Evolutionary conservation across 1,140 invertebrate genomes (phyloP), one percentile per base, ranked within the genome.

Genomic region (Trachelipus rathkii): DNA sequence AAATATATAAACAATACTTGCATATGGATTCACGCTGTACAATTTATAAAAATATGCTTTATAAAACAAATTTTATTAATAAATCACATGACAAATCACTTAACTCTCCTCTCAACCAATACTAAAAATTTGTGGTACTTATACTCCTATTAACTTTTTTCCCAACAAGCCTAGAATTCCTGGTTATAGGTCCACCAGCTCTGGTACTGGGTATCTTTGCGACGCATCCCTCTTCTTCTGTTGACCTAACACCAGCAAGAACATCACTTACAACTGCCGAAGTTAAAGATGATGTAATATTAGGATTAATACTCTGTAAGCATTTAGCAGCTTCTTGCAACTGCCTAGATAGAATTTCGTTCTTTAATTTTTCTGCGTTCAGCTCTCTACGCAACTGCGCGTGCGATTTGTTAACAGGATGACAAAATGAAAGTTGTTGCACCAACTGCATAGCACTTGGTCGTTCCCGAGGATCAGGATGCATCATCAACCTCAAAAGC

Each of bases 321-420:
- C 77, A 80, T 33, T 78, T 78, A 46, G 77, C 77, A 13, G 79
- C 79, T 24, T 80, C 76, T 72, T 80, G 75, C n/a, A 94, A 85
- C 84, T 93, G 89, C 82, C 90, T 90, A 13, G 89, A 87, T 13
- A 93, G 85, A 81, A 94, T 88, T 84, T 94, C 90, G 81, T 93
- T 94, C 83, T 93, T 93, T 77, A 92, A 87, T 82, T 89, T 89
- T 81, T 93, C 92, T 13, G 91, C 91, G 76, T 91, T 91, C 2
- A 95, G 84, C 85, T 95, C 93, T 33, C 91, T 87, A n/a, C 90
- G 86, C 24, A 95, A 86, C 84, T 95, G 91, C 6, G 89, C 89
- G 83, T 92, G 91, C 50, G 89, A 91, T 85, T 93, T 93, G 81
- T 90, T 90, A 19, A 89, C 89, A 43, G 89, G 87, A 0, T 92